Conservation (phyloP, 2,797 vertebrate genomes). For the Enteromius fasciolatus region DNA sequence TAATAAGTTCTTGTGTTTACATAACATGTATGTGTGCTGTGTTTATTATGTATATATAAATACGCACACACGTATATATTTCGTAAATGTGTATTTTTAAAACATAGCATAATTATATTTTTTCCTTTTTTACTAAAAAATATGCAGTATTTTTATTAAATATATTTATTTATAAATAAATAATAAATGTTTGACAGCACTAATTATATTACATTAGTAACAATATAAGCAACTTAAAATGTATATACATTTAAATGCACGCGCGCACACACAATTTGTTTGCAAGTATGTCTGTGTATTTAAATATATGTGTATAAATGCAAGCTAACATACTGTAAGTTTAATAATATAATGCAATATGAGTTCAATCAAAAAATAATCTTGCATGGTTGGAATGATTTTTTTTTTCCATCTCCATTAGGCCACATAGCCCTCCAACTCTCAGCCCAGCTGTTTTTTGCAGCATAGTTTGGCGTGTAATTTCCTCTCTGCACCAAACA, state of each 20-base stretch:
- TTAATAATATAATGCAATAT: background rate
- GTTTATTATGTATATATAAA: too few relatives aligned
- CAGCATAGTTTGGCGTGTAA: slow-evolving; percentile 38
- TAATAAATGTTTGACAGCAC: too few relatives aligned
- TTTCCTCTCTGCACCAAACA: slow-evolving; percentile 45
- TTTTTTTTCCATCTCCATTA: background rate
- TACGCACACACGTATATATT: too few relatives aligned
- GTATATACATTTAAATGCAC: background rate
- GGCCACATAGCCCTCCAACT: slow-evolving; percentile 21
- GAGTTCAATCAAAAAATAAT: too few relatives aligned
- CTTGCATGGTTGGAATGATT: background rate
- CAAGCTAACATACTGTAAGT: background rate
- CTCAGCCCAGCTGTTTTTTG: slow-evolving; percentile 47
- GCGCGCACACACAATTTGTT: background rate
- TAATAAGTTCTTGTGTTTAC: background rate
- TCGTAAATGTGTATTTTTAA: too few relatives aligned
- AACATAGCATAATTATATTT: too few relatives aligned
- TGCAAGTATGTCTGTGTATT: background rate
- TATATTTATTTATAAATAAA: too few relatives aligned
- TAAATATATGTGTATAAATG: background rate
- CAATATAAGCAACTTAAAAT: background rate
- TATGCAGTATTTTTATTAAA: too few relatives aligned
- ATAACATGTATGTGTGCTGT: too few relatives aligned
- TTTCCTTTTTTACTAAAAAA: too few relatives aligned
- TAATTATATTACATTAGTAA: background rate